Evolutionary conservation across 1,140 invertebrate genomes (phyloP).

Genomic region (Gryllus bimaculatus): DNA sequence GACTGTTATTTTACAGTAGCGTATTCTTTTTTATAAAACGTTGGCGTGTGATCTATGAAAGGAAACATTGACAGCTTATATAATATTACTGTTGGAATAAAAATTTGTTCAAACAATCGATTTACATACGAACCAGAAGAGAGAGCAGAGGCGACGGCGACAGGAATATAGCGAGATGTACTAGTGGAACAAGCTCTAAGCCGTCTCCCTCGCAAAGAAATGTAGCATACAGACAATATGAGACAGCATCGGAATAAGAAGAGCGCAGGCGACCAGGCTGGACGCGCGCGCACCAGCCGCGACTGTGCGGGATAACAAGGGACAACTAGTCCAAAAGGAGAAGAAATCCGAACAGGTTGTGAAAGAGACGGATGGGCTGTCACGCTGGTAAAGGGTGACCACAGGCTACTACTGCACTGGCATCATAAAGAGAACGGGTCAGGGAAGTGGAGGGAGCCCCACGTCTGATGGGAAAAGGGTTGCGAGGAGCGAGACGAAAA

Average conservation of each 20-base stretch:
- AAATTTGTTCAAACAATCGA: neutral
- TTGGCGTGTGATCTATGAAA: too few relatives aligned
- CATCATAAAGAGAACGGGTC: too few relatives aligned
- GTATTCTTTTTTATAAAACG: too few relatives aligned
- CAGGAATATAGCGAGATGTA: neutral
- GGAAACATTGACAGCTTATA: too few relatives aligned
- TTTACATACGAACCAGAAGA: neutral
- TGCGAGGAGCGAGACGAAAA: too few relatives aligned
- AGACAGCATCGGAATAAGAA: neutral
- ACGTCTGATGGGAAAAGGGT: too few relatives aligned
- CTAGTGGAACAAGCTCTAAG: neutral
- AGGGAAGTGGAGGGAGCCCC: too few relatives aligned
- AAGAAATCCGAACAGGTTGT: neutral
- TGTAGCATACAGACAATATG: neutral
- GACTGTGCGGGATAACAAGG: neutral
- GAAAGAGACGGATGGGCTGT: neutral
- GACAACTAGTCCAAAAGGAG: neutral
- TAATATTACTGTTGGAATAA: neutral
- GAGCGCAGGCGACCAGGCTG: neutral
- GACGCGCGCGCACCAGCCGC: neutral
- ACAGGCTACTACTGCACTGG: too few relatives aligned
- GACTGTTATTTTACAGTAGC: too few relatives aligned
- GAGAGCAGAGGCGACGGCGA: neutral
- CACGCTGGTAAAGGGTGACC: neutral
- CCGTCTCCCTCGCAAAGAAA: neutral